Percentiles rank a stretch among this genome's conserved stretches.
These are phyloP conservation scores for Eptesicus fuscus DNA, from an alignment of 2,113 vertebrate species.

Conservation along the genomic window DNA sequence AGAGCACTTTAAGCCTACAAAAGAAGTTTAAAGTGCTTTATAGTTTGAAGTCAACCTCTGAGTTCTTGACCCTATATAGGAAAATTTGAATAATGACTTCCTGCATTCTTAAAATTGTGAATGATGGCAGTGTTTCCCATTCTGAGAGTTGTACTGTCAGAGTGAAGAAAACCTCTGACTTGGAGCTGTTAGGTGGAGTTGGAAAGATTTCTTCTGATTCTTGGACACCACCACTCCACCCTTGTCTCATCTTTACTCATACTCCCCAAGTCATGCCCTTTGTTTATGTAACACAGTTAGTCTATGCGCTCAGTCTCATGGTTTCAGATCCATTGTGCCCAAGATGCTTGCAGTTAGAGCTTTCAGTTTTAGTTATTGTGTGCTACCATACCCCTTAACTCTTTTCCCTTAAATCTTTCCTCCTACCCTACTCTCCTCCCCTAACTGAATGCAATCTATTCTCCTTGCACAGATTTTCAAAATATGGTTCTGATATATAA, in stretches of 20 bases:
- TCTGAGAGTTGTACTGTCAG: background rate
- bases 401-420: background rate
- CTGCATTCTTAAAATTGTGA: conserved; percentile 54
- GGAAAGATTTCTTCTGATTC: conserved; percentile 17
- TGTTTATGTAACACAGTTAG: background rate
- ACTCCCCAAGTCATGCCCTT: background rate
- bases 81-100: conserved; percentile 63
- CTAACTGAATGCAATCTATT: background rate
- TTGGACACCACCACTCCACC: background rate
- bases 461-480: background rate
- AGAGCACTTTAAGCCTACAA: conserved; percentile 29
- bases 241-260: background rate
- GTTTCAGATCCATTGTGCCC: background rate
- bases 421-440: background rate
- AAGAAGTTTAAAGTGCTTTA: conserved; percentile 51
- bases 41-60: conserved; percentile 43
- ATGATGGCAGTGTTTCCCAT: conserved; percentile 40
- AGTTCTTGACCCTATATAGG: conserved; percentile 47
- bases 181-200: background rate
- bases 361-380: background rate
- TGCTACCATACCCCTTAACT: background rate
- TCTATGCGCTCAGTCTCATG: background rate
- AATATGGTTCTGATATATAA: background rate
- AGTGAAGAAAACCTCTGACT: conserved; percentile 35
- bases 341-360: background rate